Base-by-base conservation (phyloP, 2,888 invertebrate genomes). In the Erynnis tages region DNA sequence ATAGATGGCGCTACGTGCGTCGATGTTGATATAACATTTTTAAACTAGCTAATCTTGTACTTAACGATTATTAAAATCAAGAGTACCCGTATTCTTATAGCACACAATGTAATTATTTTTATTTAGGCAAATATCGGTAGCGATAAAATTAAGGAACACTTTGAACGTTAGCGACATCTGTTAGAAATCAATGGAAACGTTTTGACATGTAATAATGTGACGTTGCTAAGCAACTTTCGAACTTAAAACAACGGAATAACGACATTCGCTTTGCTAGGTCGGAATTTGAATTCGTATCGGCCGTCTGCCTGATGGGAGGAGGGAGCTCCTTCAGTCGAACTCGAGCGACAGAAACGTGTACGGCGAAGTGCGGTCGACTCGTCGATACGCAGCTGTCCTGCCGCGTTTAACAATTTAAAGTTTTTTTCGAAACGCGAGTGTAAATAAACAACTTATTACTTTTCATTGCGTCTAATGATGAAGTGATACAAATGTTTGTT, bases 291-390 rank as follows among this genome's bases (percentile, higher is more conserved):
- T 82, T 17, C 73, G 79, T 76, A 71, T 73, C 71, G 71, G 65
- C 59, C 58, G 65, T n/a, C n/a, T n/a, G n/a, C n/a, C n/a, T n/a
- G n/a, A n/a, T n/a, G n/a, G n/a, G n/a, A n/a, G n/a, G n/a, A n/a
- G 52, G 53, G 66, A 65, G 69, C 63, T 61, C 67, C n/a, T n/a
- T 62, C 65, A 65, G 63, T 52, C 17, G 38, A 62, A 63, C 60
- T 65, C 68, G 62, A 72, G 76, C 77, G 77, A 71, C 85, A 85
- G 87, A 88, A 88, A 88, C 89, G 89, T 88, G 88, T 86, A 85
- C 74, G 88, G 77, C 89, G 89, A 88, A 88, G 89, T 88, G 89
- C 88, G 88, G 76, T 89, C 89, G 89, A 80, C 82, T 87, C 81
- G 89, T 87, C 88, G 87, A 84, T 84, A 71, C 88, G 88, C 85